Conservation (phyloP, 2,113 vertebrate genomes). For the Sakesphorus luctuosus region DNA sequence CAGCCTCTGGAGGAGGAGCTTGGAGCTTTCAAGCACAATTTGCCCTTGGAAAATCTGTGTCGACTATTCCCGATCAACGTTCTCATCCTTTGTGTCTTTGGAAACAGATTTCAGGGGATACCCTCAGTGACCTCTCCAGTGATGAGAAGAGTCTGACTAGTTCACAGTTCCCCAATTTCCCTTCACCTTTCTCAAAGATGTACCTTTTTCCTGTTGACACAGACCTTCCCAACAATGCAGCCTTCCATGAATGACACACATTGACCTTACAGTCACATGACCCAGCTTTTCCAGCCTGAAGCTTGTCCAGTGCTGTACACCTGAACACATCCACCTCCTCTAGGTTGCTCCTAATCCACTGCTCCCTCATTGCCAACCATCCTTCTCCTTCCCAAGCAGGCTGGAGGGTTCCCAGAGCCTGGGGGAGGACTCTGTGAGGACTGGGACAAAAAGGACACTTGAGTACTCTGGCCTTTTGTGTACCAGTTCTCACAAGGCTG, state of each 20-base stretch:
- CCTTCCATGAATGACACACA: neutral
- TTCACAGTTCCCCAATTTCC: rapidly evolving
- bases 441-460: rapidly evolving
- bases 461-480: neutral
- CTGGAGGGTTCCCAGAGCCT: neutral
- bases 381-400: neutral
- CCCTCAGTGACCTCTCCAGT: neutral
- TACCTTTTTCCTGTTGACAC: neutral
- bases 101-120: neutral
- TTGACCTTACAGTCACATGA: neutral
- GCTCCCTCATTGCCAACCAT: neutral
- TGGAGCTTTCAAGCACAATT: neutral
- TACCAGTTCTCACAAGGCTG: neutral
- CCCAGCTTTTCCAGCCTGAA: neutral
- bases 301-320: rapidly evolving
- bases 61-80: rapidly evolving
- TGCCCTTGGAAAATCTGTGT: neutral
- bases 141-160: neutral
- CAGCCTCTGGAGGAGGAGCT: neutral
- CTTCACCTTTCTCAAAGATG: neutral
- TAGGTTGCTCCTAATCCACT: rapidly evolving
- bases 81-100: rapidly evolving
- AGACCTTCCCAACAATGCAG: neutral
- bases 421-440: neutral
- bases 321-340: neutral